These are phyloP conservation scores for Heterodera filipjevi DNA, from an alignment of 2,888 invertebrate genomes.

Conservation along the genomic window DNA sequence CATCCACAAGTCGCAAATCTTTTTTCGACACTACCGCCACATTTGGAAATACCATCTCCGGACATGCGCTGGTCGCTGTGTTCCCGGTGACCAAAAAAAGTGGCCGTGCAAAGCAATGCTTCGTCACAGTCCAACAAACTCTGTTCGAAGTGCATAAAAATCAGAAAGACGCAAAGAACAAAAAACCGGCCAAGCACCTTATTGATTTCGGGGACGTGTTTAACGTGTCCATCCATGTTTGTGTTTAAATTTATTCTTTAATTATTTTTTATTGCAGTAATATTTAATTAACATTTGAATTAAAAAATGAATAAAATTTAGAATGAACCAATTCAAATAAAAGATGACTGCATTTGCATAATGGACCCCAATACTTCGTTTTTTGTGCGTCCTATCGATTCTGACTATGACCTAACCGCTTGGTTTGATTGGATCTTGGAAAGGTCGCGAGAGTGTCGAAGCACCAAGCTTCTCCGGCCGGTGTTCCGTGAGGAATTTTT, in stretches of 20 bases:
- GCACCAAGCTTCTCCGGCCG: slow-evolving; percentile 32
- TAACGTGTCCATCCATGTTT: slow-evolving; percentile 43
- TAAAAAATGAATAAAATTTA: slow-evolving; percentile 35
- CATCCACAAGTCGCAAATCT: slow-evolving; percentile 24
- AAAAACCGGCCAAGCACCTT: slow-evolving; percentile 43
- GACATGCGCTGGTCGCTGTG: slow-evolving; percentile 28
- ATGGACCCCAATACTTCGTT: slow-evolving; percentile 44
- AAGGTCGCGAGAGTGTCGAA: slow-evolving; percentile 41
- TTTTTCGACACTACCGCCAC: slow-evolving; percentile 26
- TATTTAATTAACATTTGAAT: no score
- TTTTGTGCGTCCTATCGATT: slow-evolving; percentile 37
- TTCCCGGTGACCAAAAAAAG: slow-evolving; percentile 37
- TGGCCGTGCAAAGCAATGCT: slow-evolving; percentile 36
- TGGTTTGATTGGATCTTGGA: slow-evolving; percentile 46
- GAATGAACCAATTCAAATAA: slow-evolving; percentile 44
- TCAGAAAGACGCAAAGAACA: slow-evolving; percentile 36
- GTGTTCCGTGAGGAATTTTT: slow-evolving; percentile 45
- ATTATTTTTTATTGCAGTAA: not conserved
- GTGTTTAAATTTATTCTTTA: not conserved
- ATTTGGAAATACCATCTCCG: slow-evolving; percentile 16
- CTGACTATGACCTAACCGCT: slow-evolving; percentile 36
- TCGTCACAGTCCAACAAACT: slow-evolving; percentile 33
- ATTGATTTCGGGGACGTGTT: slow-evolving; percentile 43
- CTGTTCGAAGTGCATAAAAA: slow-evolving; percentile 42
- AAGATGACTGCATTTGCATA: slow-evolving; percentile 41